Base-by-base conservation (phyloP, 2,888 invertebrate genomes). In the Antheraea yamamai region DNA sequence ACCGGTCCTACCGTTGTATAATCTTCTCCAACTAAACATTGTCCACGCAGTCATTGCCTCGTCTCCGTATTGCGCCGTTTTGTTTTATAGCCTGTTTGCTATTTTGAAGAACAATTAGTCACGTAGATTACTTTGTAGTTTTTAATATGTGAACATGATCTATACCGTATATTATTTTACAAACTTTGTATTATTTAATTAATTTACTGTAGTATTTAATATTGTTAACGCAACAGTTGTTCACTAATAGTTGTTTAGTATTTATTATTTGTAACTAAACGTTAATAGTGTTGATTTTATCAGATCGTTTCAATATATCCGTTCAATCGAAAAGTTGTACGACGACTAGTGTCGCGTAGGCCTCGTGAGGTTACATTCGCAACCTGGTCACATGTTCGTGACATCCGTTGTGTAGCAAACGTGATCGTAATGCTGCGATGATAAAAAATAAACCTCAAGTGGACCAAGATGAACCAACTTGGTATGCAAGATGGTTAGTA, bases 31-130 rank as follows among this genome's bases (percentile, higher is more conserved):
- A 86, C 94, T 94, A 78, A 95, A 95, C 95, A 95, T 95, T 73
- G 95, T 95, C 95, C 95, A 95, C 74, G 95, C 95, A 79, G 94
- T 95, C 95, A 94, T 95, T 76, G 95, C 93, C 84, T 93, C 85
- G 89, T 94, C 91, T 77, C 95, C 95, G 93, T 95, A 94, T 81
- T 92, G 91, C 88, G 94, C 95, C 94, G 94, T 94, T 84, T 92
- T 93, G 88, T 23, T 61, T 61, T 26, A 35, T 61, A 61, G 7
- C 20, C 61, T 20, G 30, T 30, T 30, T 30, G 3, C 10, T n/a
- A 39, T 35, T 58, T 73, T 35, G 30, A n/a, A 39, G 16, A 70
- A 39, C 10, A 70, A 70, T 70, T 39, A 7, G 35, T 30, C 3
- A 30, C 18, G 35, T 35, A 35, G 68, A 68, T 68, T 30, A 68